Evolutionary conservation across 1,140 invertebrate species (phyloP), one percentile per base, ranked within the genome.

Genomic region (Dendrolimus punctatus): DNA sequence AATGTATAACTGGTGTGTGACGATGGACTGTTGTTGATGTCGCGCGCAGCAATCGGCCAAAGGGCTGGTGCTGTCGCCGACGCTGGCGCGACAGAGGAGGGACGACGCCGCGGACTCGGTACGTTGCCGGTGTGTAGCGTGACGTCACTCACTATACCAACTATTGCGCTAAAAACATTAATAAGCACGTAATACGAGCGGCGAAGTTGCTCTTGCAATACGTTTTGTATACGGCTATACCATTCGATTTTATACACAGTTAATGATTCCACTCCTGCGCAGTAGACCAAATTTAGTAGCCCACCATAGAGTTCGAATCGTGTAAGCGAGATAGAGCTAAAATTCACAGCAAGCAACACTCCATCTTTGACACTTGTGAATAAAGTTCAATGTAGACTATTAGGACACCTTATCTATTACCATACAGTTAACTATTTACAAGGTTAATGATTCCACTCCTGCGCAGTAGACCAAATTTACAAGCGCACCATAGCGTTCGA

Each of bases 31-130:
- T 9, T 71, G 57, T 70, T 67, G 67, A 58, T 69, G 62, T 71
- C 62, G 60, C 57, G 65, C 57, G 62, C 78, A 84, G 80, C 69
- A 70, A 64, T 65, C 78, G 60, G 68, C 76, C 62, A 84, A 84
- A 71, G 78, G 80, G 69, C 71, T 84, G 76, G 66, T 71, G 61
- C 57, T 78, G 60, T 73, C 78, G 51, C 78, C 80, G 56, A 74
- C 73, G 55, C 68, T 70, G 58, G 63, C 68, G 57, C 68, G 76
- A 52, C 76, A 68, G 70, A 65, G 62, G 59, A 74, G 68, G 61
- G 74, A 65, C 9, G 57, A 62, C 58, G 53, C 62, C 37, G 56
- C 60, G 43, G 40, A 71, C 48, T 64, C 76, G 80, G 80, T 84
- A 84, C 67, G 80, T 84, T 56, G 51, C 37, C 54, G 59, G 62